Evolutionary conservation across 2,797 vertebrate genomes (phyloP).

Genomic region (Podargus strigoides): DNA sequence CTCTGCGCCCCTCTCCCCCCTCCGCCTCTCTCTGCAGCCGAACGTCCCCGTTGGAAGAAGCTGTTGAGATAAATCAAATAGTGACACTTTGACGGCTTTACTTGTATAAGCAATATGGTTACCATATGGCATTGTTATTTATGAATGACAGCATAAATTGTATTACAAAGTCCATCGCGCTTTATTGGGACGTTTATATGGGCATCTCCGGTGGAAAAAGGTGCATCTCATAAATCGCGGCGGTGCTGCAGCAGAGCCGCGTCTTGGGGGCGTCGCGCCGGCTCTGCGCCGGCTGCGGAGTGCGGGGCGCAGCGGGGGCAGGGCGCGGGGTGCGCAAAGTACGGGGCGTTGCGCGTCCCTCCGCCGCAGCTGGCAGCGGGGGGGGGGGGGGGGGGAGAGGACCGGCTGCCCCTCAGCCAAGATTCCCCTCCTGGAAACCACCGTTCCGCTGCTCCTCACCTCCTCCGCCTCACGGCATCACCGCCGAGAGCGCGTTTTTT

Average conservation of each 20-base stretch:
- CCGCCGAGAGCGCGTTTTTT: neutral
- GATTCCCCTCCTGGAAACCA: neutral
- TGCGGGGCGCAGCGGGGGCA: neutral
- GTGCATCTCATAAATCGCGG: neutral
- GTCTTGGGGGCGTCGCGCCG: neutral
- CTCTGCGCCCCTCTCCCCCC: neutral
- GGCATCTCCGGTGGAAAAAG: neutral
- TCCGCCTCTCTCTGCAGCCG: neutral
- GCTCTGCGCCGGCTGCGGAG: neutral
- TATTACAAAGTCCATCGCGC: slow-evolving; percentile 65
- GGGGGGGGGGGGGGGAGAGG: too few species aligned
- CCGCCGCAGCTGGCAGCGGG: too few species aligned
- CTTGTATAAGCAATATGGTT: slow-evolving; percentile 79
- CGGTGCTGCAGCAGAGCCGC: neutral
- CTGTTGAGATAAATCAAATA: slow-evolving; percentile 78
- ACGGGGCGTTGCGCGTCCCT: neutral
- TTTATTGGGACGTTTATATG: slow-evolving; percentile 40
- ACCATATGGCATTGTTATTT: slow-evolving; percentile 80
- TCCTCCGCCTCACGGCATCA: neutral
- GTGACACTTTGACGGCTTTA: slow-evolving; percentile 77
- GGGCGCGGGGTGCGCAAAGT: neutral
- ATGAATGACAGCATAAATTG: slow-evolving; percentile 80
- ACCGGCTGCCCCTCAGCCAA: neutral
- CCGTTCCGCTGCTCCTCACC: neutral
- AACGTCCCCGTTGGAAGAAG: slow-evolving; percentile 70